phyloP scores from a whole-genome alignment of 2,888 invertebrate genomes.

The Rotaria sp. region DNA sequence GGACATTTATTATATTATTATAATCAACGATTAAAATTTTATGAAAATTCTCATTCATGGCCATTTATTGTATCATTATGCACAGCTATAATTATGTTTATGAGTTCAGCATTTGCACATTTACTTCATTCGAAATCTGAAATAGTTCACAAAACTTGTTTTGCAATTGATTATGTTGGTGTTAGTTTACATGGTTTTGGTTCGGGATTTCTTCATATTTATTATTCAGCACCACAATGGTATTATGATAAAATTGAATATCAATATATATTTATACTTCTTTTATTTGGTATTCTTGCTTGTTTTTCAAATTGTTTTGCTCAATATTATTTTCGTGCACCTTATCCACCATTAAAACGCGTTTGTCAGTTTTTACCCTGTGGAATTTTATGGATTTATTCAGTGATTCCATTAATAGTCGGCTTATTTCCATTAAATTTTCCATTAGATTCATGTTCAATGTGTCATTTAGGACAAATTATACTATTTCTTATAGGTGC shows the following conservation, averaged over 20 bases:
- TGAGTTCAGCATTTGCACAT: slow-evolving; percentile 33
- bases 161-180: slow-evolving; percentile 36
- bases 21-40: too few species aligned
- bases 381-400: slow-evolving; percentile 34
- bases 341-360: slow-evolving; percentile 36
- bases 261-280: slow-evolving; percentile 23
- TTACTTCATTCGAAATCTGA: slow-evolving; percentile 34
- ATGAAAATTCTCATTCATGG: slow-evolving; percentile 26
- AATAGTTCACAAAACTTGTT: slow-evolving; percentile 32
- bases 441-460: too few species aligned
- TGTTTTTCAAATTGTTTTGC: slow-evolving; percentile 32
- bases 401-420: neutral
- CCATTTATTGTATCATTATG: slow-evolving; percentile 29
- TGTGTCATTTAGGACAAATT: slow-evolving; percentile 32
- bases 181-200: slow-evolving; percentile 37
- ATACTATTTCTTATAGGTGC: slow-evolving; percentile 32
- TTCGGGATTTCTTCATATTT: slow-evolving; percentile 34
- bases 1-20: too few species aligned
- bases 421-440: too few species aligned
- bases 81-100: slow-evolving; percentile 36
- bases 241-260: slow-evolving; percentile 33
- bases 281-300: slow-evolving; percentile 6
- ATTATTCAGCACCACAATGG: slow-evolving; percentile 31
- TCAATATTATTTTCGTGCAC: slow-evolving; percentile 29
- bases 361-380: slow-evolving; percentile 37